Evolutionary conservation across 1,140 invertebrate genomes (phyloP), one percentile per base, ranked within the genome.

Genomic region (Achatina immaculata): DNA sequence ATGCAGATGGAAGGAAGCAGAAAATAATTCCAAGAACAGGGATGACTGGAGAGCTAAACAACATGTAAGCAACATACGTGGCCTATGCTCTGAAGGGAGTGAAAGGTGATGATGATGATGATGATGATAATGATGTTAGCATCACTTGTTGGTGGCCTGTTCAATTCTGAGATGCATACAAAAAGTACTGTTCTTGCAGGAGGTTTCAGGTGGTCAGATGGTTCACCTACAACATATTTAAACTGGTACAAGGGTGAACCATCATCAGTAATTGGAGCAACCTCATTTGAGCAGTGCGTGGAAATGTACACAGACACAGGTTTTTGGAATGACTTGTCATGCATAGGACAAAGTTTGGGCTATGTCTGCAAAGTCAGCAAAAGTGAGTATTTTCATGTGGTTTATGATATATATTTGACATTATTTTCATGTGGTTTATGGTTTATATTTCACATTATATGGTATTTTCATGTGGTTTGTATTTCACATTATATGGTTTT

Each of bases 171-270:
- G n/a, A n/a, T n/a, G n/a, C n/a, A n/a, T n/a, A n/a, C n/a, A n/a
- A n/a, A n/a, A n/a, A n/a, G n/a, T n/a, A n/a, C n/a, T n/a, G n/a
- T n/a, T n/a, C n/a, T n/a, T n/a, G 24, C 45, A 76, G 74, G 74
- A 11, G 36, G 31, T 24, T 76, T 38, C 40, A 38, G 74, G 11
- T 76, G 74, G 74, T 58, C 74, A 36, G 74, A 76, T 24, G n/a
- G 34, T 14, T 62, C 74, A 36, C 48, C 51, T 6, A 40, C 36
- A 14, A 36, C 19, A 0, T 76, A 62, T 40, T 40, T 76, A 16
- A 76, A 76, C 55, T 76, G 74, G 74, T 31, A 24, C n/a, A 4
- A 40, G 4, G 58, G 58, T 40, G 74, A 76, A 40, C 74, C 74
- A 21, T 40, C 34, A 16, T 19, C 43, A 11, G 31, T 11, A 14